Evolutionary conservation across 2,888 invertebrate species (phyloP), one percentile per base, ranked within the genome.

Genomic region (Scelioninae gen. 1): DNA sequence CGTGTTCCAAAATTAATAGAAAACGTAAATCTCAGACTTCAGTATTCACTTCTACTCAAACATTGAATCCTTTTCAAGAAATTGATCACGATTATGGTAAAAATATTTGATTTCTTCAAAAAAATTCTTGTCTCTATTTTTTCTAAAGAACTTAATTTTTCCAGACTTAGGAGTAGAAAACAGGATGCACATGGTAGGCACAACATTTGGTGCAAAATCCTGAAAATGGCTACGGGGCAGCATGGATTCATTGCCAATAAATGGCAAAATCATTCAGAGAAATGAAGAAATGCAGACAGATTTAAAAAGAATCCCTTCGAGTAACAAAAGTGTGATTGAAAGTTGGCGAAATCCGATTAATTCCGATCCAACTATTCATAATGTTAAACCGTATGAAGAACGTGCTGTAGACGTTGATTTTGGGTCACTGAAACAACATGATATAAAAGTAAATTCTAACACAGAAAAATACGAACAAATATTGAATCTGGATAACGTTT

Each of bases 1-100:
- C 95, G 0, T 96, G 96, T 88, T 95, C 96, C 11, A 94, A 94
- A 79, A 92, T 95, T 0, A 94, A 93, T 84, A 94, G 93, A 85
- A 93, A 93, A 29, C 93, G 93, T 56, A 93, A 93, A 86, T 93
- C 94, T 0, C 85, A 85, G 5, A 65, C 89, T 0, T 91, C 92
- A 3, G 88, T 89, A 11, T 92, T 91, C 32, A 92, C 91, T 0
- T 92, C 92, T 0, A 91, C 92, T 9, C 91, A 92, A 80, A 90
- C 90, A 11, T 82, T 92, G 13, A 90, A 88, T 53, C 91, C 91
- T 3, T 91, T 91, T 78, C 88, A 82, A 69, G 92, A 92, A 58
- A 88, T 82, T 34, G 90, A 92, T 71, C 89, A 91, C 4, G 90
- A 91, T 66, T 91, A 88, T 58, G 91, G 92, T 92, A 76, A 69